Evolutionary conservation across 2,797 vertebrate genomes (phyloP), one percentile per base, ranked within the genome.

Genomic region (Diplodus sargus): DNA sequence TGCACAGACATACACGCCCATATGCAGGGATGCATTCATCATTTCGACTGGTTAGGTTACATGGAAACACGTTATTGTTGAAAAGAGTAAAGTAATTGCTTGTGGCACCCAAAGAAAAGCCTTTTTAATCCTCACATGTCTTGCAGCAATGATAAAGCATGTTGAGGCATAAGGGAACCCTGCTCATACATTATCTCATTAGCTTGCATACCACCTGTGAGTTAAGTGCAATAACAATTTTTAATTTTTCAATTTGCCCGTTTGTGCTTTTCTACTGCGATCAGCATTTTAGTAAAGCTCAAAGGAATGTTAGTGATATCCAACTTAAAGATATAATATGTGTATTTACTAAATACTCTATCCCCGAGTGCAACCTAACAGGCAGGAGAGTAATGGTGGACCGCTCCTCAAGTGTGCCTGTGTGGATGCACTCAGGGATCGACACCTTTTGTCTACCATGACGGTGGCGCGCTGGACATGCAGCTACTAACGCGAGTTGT

Each of bases 111-210:
- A 58, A 59, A 6, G 28, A 43, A 52, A 79, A 73, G 22, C 18
- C 22, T 76, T 72, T 30, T 74, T 34, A 67, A 77, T 66, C 39
- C 47, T 62, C n/a, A 52, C 14, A 17, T 59, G 8, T 82, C 57
- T 74, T 52, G 39, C 11, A 60, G 53, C 14, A 16, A 30, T 16
- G 34, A 12, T 42, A 59, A 77, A 82, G 51, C 75, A 64, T 67
- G 51, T 65, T 39, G 59, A 65, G 48, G n/a, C 66, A 75, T 53
- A 78, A 76, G 82, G 22, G 30, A 77, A 57, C 16, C 7, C 42
- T 58, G n/a, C 51, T 70, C 20, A 18, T 8, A 45, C 69, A 78
- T 80, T 54, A 76, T 54, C 59, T 39, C 53, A 69, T 75, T 63
- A 65, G 67, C 47, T 79, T 77, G 51, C 34, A 48, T 61, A 43